These are phyloP conservation scores for Drosophila nigrodunni DNA, from an alignment of 1,140 invertebrate genomes.

Conservation along the genomic window DNA sequence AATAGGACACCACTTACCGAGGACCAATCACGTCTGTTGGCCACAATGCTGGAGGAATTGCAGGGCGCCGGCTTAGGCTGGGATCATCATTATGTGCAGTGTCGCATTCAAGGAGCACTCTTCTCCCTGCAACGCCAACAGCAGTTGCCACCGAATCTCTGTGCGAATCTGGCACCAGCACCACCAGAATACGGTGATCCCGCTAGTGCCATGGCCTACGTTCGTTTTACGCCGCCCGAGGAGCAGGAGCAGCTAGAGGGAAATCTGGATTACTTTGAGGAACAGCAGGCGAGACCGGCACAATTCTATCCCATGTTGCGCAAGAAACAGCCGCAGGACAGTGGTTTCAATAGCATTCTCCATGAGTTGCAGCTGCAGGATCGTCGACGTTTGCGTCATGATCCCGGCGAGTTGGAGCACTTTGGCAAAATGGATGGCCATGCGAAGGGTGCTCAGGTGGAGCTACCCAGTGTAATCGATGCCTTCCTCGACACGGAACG, in stretches of 20 bases:
- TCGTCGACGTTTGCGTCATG: slow-evolving; percentile 66
- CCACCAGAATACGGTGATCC: slow-evolving; percentile 86
- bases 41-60: slow-evolving; percentile 84
- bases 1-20: slow-evolving; percentile 78
- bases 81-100: slow-evolving; percentile 84
- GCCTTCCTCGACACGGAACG: slow-evolving; percentile 76
- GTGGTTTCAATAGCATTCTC: slow-evolving; percentile 57
- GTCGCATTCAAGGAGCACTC: slow-evolving; percentile 79
- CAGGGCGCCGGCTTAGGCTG: slow-evolving; percentile 84
- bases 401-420: slow-evolving; percentile 72
- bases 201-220: slow-evolving; percentile 89
- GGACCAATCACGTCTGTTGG: slow-evolving; percentile 79
- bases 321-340: slow-evolving; percentile 60
- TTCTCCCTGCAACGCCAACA: slow-evolving; percentile 75
- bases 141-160: slow-evolving; percentile 78
- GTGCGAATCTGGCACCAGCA: slow-evolving; percentile 72
- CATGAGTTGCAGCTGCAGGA: slow-evolving; percentile 70
- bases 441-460: slow-evolving; percentile 59
- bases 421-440: slow-evolving; percentile 71
- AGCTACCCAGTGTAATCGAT: slow-evolving; percentile 73
- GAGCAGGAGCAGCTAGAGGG: slow-evolving; percentile 86
- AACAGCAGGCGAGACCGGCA: slow-evolving; percentile 19
- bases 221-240: slow-evolving; percentile 91
- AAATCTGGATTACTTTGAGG: slow-evolving; percentile 90
- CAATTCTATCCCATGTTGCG: slow-evolving; percentile 85